Evolutionary conservation across 30 jellyfish, hydroid and myxozoan genomes (phyloP).

Genomic region (Cassiopea xamachana): DNA sequence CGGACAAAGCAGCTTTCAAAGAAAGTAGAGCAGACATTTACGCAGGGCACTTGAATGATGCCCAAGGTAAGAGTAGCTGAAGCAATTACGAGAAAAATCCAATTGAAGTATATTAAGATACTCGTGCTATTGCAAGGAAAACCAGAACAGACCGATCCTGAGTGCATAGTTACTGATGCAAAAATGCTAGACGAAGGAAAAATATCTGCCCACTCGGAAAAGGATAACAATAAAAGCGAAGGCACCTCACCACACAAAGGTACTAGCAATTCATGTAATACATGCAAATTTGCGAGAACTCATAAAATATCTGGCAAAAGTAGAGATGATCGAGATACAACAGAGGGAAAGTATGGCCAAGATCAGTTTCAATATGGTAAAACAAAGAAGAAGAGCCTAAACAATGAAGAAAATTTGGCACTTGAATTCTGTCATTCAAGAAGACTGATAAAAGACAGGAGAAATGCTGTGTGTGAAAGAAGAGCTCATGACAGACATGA

Average conservation of each 20-base stretch:
- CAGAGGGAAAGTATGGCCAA: not conserved
- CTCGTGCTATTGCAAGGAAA: not conserved
- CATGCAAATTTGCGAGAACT: not conserved
- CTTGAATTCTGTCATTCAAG: not conserved
- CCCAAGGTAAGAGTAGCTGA: no score
- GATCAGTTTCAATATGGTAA: not conserved
- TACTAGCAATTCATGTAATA: not conserved
- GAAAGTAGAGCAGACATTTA: not conserved
- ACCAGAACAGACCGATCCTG: not conserved
- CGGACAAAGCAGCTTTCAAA: not conserved
- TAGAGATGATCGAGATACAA: not conserved
- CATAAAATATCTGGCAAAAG: not conserved
- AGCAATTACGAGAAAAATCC: no score
- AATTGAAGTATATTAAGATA: no score
- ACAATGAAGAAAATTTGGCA: not conserved
- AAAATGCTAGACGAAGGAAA: not conserved
- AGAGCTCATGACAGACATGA: conserved; percentile 17
- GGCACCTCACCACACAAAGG: not conserved
- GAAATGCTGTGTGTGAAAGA: conserved; percentile 22
- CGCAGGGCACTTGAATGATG: no score
- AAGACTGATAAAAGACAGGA: not conserved
- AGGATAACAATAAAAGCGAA: not conserved
- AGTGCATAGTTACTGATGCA: not conserved
- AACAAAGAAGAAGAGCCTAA: not conserved
- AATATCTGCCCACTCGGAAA: not conserved